Base-by-base conservation (phyloP, 2,888 invertebrate genomes). In the Spisula solida region DNA sequence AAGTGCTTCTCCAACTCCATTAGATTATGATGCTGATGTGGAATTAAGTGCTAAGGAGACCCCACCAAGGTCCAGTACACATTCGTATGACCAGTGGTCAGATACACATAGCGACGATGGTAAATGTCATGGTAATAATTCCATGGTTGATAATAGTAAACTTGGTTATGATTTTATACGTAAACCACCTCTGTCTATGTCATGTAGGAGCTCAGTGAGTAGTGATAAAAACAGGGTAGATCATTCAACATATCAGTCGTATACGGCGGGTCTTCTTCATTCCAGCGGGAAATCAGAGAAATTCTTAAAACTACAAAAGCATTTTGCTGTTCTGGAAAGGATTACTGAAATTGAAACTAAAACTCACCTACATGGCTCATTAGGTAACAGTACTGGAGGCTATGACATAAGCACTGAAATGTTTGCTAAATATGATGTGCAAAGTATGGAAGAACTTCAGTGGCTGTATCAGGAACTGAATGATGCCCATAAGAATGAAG, bases 251-350 rank as follows among this genome's bases (percentile, higher is more conserved):
- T 96, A 96, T 86, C 96, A 96, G 92, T 95, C 95, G 14, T 96
- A 96, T 83, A 95, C 96, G 29, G 96, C 96, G n/a, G 96, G 96
- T 0, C 91, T 98, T 94, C 97, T 98, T 87, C 96, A 97, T 88
- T 97, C 98, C 2, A 97, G 97, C 93, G 97, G 97, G 84, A 98
- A 98, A 96, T 98, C 98, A 0, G 98, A 98, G 88, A 97, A 98
- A 90, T 99, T 99, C 96, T 97, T 98, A 82, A 98, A 98, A 94
- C 97, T 99, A 0, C 98, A 98, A 95, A 98, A 98, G 87, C 98
- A 99, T 96, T 99, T 99, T 96, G 97, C 98, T 55, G 98, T 98
- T 93, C 97, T 99, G 90, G 99, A 99, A 96, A 97, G 98, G 94
- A 98, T 99, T 82, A 98, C 98, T 0, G 98, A 98, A 94, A 93